Evolutionary conservation across 2,797 vertebrate species (phyloP).

Genomic region (Fundulus diaphanus): DNA sequence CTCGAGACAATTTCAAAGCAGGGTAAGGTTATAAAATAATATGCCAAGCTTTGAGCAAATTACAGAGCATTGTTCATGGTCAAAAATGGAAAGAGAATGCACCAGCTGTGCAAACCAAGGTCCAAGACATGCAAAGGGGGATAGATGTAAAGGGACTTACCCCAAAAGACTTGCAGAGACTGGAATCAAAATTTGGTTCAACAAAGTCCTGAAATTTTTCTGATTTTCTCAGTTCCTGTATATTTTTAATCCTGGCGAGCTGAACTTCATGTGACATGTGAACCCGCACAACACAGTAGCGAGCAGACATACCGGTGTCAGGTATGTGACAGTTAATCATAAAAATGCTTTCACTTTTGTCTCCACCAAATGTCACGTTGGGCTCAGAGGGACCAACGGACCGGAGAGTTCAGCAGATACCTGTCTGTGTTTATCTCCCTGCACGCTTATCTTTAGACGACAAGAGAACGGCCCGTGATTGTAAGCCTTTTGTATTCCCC

Average conservation of each 20-base stretch:
- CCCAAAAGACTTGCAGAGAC: neutral
- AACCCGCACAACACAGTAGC: constrained; percentile 3
- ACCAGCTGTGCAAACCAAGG: neutral
- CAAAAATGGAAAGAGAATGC: neutral
- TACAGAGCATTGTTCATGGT: neutral
- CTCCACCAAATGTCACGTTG: constrained; percentile 64
- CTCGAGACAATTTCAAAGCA: neutral
- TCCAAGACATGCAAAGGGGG: neutral
- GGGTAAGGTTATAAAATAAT: neutral
- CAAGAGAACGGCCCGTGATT: constrained; percentile 36
- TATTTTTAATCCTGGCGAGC: too few species aligned
- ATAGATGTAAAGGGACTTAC: too few species aligned
- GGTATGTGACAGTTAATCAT: constrained; percentile 62
- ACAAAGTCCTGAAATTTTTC: neutral
- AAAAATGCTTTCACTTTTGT: constrained; percentile 52
- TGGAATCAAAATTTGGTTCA: neutral
- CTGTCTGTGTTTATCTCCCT: constrained; percentile 60
- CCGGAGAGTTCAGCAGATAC: constrained; percentile 62
- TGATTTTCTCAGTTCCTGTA: neutral
- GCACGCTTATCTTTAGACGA: constrained; percentile 57
- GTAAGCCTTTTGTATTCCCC: constrained; percentile 43
- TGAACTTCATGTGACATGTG: neutral
- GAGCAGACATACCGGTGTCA: constrained; percentile 45
- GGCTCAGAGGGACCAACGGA: constrained; percentile 52
- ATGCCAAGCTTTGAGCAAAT: neutral